Evolutionary conservation across 2,113 vertebrate genomes (phyloP).

Genomic region (Butorides virescens): DNA sequence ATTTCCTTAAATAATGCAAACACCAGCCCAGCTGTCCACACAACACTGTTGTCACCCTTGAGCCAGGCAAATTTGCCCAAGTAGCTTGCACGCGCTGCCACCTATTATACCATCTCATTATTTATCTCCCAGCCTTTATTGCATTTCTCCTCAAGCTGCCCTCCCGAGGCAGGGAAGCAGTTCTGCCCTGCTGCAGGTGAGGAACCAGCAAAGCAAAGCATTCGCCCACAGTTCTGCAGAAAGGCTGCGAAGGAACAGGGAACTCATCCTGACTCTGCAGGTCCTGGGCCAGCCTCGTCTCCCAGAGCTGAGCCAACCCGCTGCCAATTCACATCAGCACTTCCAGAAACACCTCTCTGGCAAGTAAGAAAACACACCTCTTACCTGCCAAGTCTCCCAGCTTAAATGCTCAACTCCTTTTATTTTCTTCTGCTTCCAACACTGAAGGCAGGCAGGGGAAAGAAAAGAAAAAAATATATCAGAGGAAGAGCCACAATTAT

Average conservation of each 20-base stretch:
- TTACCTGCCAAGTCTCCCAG: constrained; percentile 66
- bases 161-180: rapidly evolving
- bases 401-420: constrained; percentile 45
- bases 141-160: neutral
- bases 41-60: neutral
- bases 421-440: constrained; percentile 46
- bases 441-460: neutral
- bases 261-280: neutral
- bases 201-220: neutral
- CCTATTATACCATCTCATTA: neutral
- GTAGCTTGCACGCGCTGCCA: rapidly evolving
- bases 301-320: rapidly evolving
- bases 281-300: neutral
- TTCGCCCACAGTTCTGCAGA: rapidly evolving
- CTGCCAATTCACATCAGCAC: neutral
- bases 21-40: neutral
- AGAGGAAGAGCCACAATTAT: neutral
- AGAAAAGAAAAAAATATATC: neutral
- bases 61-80: neutral
- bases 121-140: neutral
- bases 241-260: neutral
- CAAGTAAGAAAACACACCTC: constrained; percentile 15
- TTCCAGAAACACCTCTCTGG: neutral
- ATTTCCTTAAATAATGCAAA: neutral
- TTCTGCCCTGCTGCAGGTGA: neutral